These are phyloP conservation scores for Tachystola acroxantha DNA, from an alignment of 2,888 invertebrate species.

Conservation along the genomic window DNA sequence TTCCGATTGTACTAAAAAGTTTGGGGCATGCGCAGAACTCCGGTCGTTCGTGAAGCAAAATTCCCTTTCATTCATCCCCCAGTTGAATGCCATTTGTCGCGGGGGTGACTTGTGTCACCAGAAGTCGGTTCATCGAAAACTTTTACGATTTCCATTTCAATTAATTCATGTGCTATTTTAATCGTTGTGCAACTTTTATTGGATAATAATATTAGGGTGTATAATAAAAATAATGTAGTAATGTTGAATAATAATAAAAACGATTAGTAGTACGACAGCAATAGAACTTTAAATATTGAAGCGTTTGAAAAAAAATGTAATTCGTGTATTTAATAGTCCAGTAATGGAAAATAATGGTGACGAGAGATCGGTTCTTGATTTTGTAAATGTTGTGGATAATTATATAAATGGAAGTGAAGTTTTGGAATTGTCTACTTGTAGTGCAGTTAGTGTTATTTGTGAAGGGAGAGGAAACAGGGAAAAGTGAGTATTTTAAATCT, in stretches of 20 bases:
- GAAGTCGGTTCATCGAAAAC: constrained; percentile 18
- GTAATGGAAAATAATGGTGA: constrained; percentile 64
- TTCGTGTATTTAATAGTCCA: neutral
- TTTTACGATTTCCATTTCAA: constrained; percentile 29
- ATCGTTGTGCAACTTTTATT: neutral
- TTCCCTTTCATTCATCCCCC: constrained; percentile 46
- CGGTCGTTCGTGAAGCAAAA: constrained; percentile 20
- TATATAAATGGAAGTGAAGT: constrained; percentile 72
- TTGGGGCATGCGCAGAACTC: constrained; percentile 48
- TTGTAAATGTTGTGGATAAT: constrained; percentile 41
- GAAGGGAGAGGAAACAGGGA: constrained; percentile 40
- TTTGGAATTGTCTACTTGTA: constrained; percentile 52
- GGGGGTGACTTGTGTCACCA: constrained; percentile 28
- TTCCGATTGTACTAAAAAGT: constrained; percentile 36
- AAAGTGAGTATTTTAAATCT: constrained; percentile 65
- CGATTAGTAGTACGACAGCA: too few relatives aligned
- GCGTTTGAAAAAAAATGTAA: neutral
- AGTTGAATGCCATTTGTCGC: constrained; percentile 36
- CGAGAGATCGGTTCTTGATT: constrained; percentile 30
- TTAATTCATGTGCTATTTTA: neutral
- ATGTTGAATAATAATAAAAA: too few relatives aligned
- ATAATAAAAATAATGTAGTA: too few relatives aligned
- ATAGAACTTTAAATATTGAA: too few relatives aligned
- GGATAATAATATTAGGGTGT: too few relatives aligned
- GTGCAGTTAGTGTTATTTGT: constrained; percentile 39